phyloP scores from a whole-genome alignment of 2,113 vertebrate species.

The Tragulus kanchil region DNA sequence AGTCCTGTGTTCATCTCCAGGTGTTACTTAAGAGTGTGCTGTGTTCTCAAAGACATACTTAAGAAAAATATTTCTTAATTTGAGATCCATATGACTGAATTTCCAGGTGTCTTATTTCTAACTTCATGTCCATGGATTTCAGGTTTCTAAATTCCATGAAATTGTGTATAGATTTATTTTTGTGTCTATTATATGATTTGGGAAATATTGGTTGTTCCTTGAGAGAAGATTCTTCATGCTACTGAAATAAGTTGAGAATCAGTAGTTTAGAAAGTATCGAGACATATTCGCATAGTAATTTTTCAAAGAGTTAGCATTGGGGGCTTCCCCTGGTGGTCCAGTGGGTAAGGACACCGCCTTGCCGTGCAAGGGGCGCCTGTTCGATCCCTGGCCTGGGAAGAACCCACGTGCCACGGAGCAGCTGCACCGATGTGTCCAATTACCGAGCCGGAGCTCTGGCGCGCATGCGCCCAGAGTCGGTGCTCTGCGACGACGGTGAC shows the following conservation, averaged over 20 bases:
- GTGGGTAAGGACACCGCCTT: too few relatives aligned
- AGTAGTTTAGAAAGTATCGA: not conserved
- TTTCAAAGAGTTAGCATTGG: not conserved
- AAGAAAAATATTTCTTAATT: not conserved
- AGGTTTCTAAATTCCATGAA: not conserved
- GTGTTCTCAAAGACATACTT: not conserved
- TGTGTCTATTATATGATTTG: not conserved
- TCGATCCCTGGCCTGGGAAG: too few relatives aligned
- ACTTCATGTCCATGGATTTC: not conserved
- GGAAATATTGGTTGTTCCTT: not conserved
- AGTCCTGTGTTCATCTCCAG: not conserved
- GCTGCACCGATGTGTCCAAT: too few relatives aligned
- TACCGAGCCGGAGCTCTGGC: too few relatives aligned
- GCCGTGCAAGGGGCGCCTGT: too few relatives aligned
- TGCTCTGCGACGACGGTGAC: too few relatives aligned
- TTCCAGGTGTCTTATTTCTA: not conserved
- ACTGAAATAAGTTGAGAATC: not conserved
- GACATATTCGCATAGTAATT: not conserved
- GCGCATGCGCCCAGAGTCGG: too few relatives aligned
- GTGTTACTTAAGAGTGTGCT: not conserved
- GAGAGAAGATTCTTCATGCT: not conserved
- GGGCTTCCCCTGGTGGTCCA: too few relatives aligned
- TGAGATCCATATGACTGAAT: not conserved
- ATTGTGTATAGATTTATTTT: not conserved
- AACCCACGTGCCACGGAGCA: too few relatives aligned